Percentiles rank a stretch among this genome's conserved stretches.
phyloP scores from a whole-genome alignment of 2,888 invertebrate genomes.

The Latrodectus hesperus region DNA sequence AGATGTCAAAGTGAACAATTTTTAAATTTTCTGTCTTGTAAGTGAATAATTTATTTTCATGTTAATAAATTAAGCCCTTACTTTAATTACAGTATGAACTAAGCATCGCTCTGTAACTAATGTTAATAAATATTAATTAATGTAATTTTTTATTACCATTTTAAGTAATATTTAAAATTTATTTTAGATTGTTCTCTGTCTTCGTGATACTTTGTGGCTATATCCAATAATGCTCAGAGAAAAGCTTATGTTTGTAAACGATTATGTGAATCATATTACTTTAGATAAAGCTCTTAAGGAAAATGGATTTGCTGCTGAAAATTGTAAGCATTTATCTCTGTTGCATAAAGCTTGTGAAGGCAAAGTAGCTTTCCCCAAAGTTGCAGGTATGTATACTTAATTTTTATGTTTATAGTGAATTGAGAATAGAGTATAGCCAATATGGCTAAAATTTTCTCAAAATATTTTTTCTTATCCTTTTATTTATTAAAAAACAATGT shows the following conservation, averaged over 20 bases:
- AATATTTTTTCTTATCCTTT: too few relatives aligned
- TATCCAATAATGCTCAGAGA: slow-evolving; percentile 80
- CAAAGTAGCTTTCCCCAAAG: slow-evolving; percentile 60
- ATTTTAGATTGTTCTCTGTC: slow-evolving; percentile 78
- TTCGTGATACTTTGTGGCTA: slow-evolving; percentile 81
- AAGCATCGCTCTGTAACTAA: too few relatives aligned
- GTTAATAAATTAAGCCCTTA: too few relatives aligned
- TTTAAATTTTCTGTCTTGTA: too few relatives aligned
- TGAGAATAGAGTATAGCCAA: too few relatives aligned
- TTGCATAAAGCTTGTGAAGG: slow-evolving; percentile 77
- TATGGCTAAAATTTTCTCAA: too few relatives aligned
- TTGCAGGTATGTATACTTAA: slow-evolving; percentile 16
- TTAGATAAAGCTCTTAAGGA: slow-evolving; percentile 78
- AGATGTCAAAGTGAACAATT: too few relatives aligned
- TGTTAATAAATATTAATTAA: too few relatives aligned
- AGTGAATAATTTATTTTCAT: too few relatives aligned
- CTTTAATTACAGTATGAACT: too few relatives aligned
- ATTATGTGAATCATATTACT: slow-evolving; percentile 78
- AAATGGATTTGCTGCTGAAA: slow-evolving; percentile 76
- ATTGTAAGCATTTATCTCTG: slow-evolving; percentile 77
- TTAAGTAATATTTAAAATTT: not conserved
- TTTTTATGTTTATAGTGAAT: not conserved
- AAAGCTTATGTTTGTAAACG: slow-evolving; percentile 77
- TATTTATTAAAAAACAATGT: too few relatives aligned
- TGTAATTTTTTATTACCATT: not conserved